A percentile compares a stretch with the other conserved stretches of the same genome.
phyloP scores from a whole-genome alignment of 2,888 invertebrate species.

The Julus scandinavius region DNA sequence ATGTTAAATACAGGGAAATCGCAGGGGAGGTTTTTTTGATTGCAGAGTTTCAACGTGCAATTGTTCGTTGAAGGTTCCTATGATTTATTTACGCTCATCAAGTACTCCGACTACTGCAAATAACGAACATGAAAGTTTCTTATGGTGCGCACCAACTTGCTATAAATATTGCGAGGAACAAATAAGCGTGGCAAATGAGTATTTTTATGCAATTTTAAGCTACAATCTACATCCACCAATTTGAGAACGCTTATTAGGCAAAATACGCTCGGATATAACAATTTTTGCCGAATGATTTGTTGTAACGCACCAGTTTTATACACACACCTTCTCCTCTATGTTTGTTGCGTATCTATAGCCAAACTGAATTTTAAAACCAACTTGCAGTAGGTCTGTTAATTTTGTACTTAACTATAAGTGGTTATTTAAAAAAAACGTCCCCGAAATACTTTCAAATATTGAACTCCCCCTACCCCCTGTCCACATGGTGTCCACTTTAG shows the following conservation, averaged over 20 bases:
- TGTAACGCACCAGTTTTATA: background rate
- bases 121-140: background rate
- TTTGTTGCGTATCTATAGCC: too few species aligned
- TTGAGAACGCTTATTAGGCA: background rate
- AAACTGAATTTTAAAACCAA: too few species aligned
- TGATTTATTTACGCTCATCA: conserved; percentile 42
- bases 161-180: background rate
- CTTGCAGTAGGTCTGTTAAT: too few species aligned
- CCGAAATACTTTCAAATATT: too few species aligned
- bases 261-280: background rate
- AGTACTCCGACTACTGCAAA: background rate
- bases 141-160: background rate
- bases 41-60: conserved; percentile 25
- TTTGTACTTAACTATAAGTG: too few species aligned
- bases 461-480: too few species aligned
- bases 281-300: background rate
- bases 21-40: conserved; percentile 23
- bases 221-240: background rate
- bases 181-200: conserved; percentile 16
- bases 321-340: background rate
- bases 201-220: conserved; percentile 13
- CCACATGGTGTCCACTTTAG: too few species aligned
- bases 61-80: conserved; percentile 34
- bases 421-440: too few species aligned
- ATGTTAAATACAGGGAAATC: conserved; percentile 28